A percentile compares a stretch with the other conserved stretches of the same genome.
These are phyloP conservation scores for Stegodyphus mimosarum DNA, from an alignment of 1,140 invertebrate species.

Conservation along the genomic window DNA sequence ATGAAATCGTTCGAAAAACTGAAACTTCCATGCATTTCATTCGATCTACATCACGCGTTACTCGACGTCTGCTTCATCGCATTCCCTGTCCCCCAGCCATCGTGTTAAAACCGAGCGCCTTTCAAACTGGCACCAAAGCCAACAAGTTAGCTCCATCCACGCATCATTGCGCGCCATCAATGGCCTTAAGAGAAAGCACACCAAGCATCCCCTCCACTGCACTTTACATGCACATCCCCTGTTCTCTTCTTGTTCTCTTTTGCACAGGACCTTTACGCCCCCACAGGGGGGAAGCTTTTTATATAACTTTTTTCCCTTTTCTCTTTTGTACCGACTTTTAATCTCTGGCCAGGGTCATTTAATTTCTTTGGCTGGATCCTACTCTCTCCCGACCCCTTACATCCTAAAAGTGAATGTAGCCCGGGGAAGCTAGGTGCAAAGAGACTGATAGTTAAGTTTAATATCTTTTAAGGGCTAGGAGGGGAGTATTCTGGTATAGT, in stretches of 20 bases:
- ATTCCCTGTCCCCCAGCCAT: too few species aligned
- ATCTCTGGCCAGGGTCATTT: background rate
- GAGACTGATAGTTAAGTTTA: constrained; percentile 1
- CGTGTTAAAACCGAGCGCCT: background rate
- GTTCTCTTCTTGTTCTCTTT: background rate
- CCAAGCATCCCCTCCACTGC: background rate
- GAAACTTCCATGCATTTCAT: too few species aligned
- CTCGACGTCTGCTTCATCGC: too few species aligned
- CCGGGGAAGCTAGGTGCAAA: background rate
- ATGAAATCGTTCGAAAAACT: background rate
- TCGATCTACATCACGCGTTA: too few species aligned
- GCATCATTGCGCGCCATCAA: background rate
- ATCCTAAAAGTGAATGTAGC: background rate
- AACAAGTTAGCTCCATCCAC: constrained; percentile 1
- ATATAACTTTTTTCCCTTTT: background rate
- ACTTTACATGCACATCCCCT: constrained; percentile 2
- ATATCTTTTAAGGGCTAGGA: background rate
- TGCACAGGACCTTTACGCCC: background rate
- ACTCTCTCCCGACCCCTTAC: background rate
- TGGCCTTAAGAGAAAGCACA: background rate
- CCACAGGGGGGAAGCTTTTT: background rate
- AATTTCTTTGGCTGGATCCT: background rate
- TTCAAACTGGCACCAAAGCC: background rate
- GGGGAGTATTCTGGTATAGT: background rate
- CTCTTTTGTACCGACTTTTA: background rate